A percentile compares a stretch with the other conserved stretches of the same genome.
phyloP scores from a whole-genome alignment of 2,113 vertebrate genomes.

The Ranitomeya imitator region DNA sequence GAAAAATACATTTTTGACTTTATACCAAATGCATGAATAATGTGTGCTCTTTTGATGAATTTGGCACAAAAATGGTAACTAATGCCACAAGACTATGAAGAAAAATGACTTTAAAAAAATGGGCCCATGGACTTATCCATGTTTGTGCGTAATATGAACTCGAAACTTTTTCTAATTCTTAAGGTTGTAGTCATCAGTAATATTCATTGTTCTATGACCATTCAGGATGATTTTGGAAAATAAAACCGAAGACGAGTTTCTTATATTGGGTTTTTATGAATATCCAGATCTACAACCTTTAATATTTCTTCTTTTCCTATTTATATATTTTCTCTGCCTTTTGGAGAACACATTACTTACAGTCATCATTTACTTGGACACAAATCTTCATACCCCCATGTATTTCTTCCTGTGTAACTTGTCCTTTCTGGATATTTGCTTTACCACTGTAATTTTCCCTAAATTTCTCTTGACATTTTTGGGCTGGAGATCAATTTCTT shows the following conservation, averaged over 20 bases:
- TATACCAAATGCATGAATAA: too few species aligned
- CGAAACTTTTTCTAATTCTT: neutral
- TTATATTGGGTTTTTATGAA: slow-evolving; percentile 22
- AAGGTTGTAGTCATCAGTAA: neutral
- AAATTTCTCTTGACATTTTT: slow-evolving; percentile 1
- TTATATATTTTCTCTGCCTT: neutral
- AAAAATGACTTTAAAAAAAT: too few species aligned
- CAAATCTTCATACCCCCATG: neutral
- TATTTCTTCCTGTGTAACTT: too few species aligned
- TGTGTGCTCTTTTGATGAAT: too few species aligned
- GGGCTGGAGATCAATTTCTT: neutral
- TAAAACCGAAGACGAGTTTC: neutral
- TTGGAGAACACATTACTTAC: neutral
- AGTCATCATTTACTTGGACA: neutral
- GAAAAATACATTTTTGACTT: too few species aligned
- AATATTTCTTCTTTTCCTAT: neutral
- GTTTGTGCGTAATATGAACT: neutral
- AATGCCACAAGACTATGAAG: too few species aligned
- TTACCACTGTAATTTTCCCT: slow-evolving; percentile 2
- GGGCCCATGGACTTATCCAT: neutral
- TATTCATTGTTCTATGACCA: neutral
- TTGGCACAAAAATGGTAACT: too few species aligned
- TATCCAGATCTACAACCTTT: neutral
- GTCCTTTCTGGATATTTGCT: neutral
- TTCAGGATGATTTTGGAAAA: neutral